Percentiles rank a stretch among this genome's conserved stretches.
Conservation (phyloP, 2,113 vertebrate genomes). For the Sinocyclocheilus anshuiensis region DNA sequence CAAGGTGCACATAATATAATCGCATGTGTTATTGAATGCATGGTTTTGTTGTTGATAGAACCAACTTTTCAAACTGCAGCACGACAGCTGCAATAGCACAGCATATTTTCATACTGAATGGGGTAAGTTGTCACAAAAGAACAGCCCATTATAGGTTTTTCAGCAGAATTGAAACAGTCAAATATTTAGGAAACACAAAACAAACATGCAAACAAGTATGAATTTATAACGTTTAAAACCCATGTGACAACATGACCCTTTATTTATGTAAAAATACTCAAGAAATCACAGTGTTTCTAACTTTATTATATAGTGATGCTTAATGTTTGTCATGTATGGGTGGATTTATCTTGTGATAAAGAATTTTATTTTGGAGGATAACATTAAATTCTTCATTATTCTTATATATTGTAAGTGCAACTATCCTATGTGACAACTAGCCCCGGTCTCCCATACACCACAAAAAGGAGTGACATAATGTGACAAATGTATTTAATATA, state of each 20-base stretch:
- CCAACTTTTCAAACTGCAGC: too few species aligned
- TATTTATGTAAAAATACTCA: too few species aligned
- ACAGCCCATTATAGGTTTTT: background rate
- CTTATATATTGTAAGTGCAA: too few species aligned
- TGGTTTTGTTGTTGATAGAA: too few species aligned
- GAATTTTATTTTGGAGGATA: background rate
- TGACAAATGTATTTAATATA: background rate
- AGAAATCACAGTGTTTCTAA: too few species aligned
- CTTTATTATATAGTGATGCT: background rate
- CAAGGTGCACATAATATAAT: too few species aligned
- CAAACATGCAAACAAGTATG: background rate
- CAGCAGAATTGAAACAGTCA: background rate
- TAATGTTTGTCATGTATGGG: background rate
- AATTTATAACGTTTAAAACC: background rate
- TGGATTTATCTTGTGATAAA: background rate
- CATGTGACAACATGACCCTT: background rate
- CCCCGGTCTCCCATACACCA: background rate
- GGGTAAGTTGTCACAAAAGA: slow-evolving; percentile 36
- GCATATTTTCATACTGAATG: too few species aligned
- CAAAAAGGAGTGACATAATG: background rate
- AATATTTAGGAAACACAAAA: background rate
- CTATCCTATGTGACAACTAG: background rate
- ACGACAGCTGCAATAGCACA: too few species aligned
- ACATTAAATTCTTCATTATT: background rate
- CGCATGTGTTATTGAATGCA: too few species aligned